Conservation (phyloP, 2,113 vertebrate genomes). For the Melanerpes aurifrons region DNA sequence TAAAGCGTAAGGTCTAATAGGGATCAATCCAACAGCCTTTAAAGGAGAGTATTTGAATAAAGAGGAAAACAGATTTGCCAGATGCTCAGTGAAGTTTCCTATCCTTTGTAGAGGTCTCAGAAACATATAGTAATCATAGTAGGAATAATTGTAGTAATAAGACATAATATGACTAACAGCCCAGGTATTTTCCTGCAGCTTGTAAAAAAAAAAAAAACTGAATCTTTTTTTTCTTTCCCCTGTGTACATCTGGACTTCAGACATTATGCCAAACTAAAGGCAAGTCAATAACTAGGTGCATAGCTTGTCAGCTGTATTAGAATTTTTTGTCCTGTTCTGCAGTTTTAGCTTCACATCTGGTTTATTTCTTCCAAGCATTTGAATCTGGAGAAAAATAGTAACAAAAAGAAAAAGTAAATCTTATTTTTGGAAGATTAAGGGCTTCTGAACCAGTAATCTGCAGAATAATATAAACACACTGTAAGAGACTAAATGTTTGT, state of each 20-base stretch:
- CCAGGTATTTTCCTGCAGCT: not conserved
- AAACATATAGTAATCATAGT: not conserved
- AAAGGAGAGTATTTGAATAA: not conserved
- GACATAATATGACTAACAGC: not conserved
- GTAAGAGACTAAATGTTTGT: too few relatives aligned
- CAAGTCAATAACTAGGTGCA: not conserved
- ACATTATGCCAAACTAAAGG: not conserved
- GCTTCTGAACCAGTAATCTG: not conserved
- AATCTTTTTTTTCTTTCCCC: accelerated
- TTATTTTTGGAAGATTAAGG: not conserved
- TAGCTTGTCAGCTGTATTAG: not conserved
- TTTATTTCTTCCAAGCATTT: not conserved
- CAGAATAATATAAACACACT: not conserved
- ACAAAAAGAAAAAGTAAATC: not conserved
- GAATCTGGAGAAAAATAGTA: not conserved
- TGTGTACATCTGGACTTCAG: not conserved
- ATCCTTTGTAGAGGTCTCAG: not conserved
- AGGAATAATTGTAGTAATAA: not conserved
- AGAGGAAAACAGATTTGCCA: not conserved
- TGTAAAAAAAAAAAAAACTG: not conserved
- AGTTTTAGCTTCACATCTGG: not conserved
- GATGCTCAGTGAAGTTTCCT: not conserved
- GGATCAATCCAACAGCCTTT: not conserved
- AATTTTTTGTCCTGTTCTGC: not conserved
- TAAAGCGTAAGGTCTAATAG: not conserved